phyloP scores from a whole-genome alignment of 2,113 vertebrate species.

The Zingel zingel region DNA sequence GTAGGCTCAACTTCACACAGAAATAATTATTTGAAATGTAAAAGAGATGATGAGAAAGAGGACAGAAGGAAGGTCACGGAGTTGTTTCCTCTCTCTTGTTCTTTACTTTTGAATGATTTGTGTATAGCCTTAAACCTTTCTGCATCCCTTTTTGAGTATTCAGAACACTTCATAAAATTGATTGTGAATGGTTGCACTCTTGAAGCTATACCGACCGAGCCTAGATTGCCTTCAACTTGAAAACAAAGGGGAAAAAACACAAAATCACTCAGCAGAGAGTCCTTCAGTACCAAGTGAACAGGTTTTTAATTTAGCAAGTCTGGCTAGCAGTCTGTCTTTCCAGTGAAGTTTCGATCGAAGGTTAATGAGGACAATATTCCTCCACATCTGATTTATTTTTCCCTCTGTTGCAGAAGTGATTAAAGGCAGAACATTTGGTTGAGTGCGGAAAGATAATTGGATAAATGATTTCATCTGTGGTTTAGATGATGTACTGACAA shows the following conservation, averaged over 20 bases:
- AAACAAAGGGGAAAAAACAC: slow-evolving; percentile 5
- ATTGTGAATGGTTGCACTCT: slow-evolving; percentile 16
- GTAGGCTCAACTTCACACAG: neutral
- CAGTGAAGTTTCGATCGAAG: slow-evolving; percentile 34
- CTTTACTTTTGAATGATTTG: neutral
- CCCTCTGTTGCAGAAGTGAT: slow-evolving; percentile 16
- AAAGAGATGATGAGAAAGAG: slow-evolving; percentile 13
- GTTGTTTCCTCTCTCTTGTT: neutral
- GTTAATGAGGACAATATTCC: slow-evolving; percentile 59
- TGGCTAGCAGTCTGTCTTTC: slow-evolving; percentile 28
- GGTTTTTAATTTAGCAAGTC: slow-evolving; percentile 32
- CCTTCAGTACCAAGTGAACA: slow-evolving; percentile 12
- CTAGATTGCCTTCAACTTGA: slow-evolving; percentile 20
- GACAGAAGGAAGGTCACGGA: neutral
- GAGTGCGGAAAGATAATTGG: slow-evolving; percentile 46
- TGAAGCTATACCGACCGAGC: slow-evolving; percentile 7
- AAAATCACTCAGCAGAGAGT: neutral
- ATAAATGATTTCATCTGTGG: slow-evolving; percentile 60
- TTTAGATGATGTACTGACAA: slow-evolving; percentile 44
- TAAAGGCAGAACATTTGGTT: slow-evolving; percentile 40
- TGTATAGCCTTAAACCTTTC: slow-evolving; percentile 4
- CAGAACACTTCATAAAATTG: slow-evolving; percentile 19
- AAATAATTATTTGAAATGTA: slow-evolving; percentile 19
- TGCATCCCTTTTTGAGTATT: neutral
- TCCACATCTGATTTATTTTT: slow-evolving; percentile 19